These are phyloP conservation scores for Drosophila nasuta DNA, from an alignment of 1,140 invertebrate genomes.

Conservation along the genomic window DNA sequence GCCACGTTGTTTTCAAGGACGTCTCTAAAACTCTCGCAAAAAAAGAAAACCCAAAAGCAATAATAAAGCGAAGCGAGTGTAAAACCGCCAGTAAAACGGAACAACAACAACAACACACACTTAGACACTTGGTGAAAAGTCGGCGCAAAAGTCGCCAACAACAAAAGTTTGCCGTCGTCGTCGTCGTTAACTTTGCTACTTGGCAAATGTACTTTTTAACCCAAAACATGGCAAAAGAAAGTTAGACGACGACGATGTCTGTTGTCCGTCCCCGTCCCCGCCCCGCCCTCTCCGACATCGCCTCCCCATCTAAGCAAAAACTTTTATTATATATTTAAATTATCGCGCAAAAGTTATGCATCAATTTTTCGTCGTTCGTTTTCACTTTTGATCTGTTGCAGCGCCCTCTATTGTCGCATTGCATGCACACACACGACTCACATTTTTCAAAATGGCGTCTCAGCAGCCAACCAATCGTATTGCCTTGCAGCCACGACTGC, in stretches of 20 bases:
- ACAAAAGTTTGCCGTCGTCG: conserved; percentile 56
- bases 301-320: conserved; percentile 4
- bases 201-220: conserved; percentile 54
- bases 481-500: conserved; percentile 58
- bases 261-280: background rate
- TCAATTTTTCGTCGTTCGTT: conserved; percentile 27
- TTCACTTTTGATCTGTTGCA: conserved; percentile 40
- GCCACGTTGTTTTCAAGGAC: conserved; percentile 82
- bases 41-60: conserved; percentile 17
- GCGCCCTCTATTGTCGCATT: conserved; percentile 29
- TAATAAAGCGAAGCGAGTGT: conserved; percentile 51
- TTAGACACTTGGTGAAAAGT: conserved; percentile 40
- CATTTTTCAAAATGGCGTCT: conserved; percentile 33
- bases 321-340: conserved; percentile 74
- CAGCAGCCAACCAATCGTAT: conserved; percentile 67
- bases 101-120: conserved; percentile 11
- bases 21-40: conserved; percentile 67
- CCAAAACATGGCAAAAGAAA: conserved; percentile 55
- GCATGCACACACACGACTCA: background rate
- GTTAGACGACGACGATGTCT: conserved; percentile 46
- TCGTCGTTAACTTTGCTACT: conserved; percentile 46
- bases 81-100: conserved; percentile 31
- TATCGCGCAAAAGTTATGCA: conserved; percentile 49
- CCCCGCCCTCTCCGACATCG: background rate
- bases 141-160: conserved; percentile 63